Evolutionary conservation across 2,113 vertebrate genomes (phyloP), one percentile per base, ranked within the genome.

Genomic region (Oryzias melastigma): DNA sequence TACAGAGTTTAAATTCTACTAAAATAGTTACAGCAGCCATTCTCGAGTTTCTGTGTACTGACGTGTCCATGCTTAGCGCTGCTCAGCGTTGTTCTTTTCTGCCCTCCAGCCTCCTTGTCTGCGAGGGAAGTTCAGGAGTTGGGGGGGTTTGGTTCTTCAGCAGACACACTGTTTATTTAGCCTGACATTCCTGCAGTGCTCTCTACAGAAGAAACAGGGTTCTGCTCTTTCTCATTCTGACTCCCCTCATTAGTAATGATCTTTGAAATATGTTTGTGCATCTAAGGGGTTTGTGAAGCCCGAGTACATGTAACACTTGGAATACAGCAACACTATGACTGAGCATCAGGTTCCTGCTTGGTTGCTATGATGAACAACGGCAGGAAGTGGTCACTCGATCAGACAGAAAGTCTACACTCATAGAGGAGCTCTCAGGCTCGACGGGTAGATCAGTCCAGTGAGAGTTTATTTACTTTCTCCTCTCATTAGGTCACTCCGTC

Each of bases 131-230:
- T 43, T 43, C 73, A 60, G 69, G 66, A 75, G 64, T n/a, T 5
- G 52, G 44, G 53, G 59, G 77, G 55, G 70, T 24, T 64, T 62
- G 48, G 46, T 77, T 79, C 77, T 77, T 62, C 75, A 5, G 27
- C 71, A 78, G 84, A 82, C 78, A 71, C 71, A 43, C 24, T 81
- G 82, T 89, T 89, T 87, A 84, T 86, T 85, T 85, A 83, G 79
- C 79, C 73, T 73, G 76, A 84, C 82, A 87, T 86, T 84, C 77
- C 72, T 71, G 41, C 56, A 16, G 60, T 52, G 62, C 74, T 69
- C 58, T 64, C 49, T 29, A 19, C 2, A 5, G 52, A 57, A 58
- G 64, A 35, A 41, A 60, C 54, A 3, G 25, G 35, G 19, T 73
- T 74, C 78, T 82, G 77, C 71, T 69, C 65, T 27, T 58, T 70